These are phyloP conservation scores for Phataginus tricuspis DNA, from an alignment of 2,797 vertebrate species.

Conservation along the genomic window DNA sequence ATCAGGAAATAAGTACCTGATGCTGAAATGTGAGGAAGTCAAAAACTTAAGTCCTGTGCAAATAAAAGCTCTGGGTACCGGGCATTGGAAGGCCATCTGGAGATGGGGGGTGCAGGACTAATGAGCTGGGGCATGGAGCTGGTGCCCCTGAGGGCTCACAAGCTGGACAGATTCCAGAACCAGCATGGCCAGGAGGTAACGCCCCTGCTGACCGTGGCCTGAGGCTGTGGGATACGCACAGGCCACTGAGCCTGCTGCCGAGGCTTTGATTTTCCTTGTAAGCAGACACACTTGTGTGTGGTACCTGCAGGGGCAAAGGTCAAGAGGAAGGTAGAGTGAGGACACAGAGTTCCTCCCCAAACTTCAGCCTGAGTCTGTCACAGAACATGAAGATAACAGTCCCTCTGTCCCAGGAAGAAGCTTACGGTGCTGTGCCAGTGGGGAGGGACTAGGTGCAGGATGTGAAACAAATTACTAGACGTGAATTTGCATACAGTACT, in stretches of 20 bases:
- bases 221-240: no score
- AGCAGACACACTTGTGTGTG: not conserved
- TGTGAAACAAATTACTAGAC: no score
- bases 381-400: not conserved
- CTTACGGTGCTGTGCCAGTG: not conserved
- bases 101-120: accelerated
- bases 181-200: no score
- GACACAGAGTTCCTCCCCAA: not conserved
- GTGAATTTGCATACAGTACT: not conserved
- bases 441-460: no score
- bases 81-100: not conserved
- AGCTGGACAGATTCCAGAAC: not conserved
- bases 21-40: not conserved
- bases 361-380: not conserved
- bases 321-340: not conserved
- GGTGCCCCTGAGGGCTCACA: not conserved
- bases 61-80: not conserved
- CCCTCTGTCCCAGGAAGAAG: not conserved
- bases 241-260: no score
- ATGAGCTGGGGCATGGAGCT: no score
- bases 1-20: not conserved
- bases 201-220: no score
- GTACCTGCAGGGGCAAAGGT: not conserved
- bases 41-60: not conserved
- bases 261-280: not conserved